Conservation (phyloP, 2,888 invertebrate species). For the Tetranychus truncatus region DNA sequence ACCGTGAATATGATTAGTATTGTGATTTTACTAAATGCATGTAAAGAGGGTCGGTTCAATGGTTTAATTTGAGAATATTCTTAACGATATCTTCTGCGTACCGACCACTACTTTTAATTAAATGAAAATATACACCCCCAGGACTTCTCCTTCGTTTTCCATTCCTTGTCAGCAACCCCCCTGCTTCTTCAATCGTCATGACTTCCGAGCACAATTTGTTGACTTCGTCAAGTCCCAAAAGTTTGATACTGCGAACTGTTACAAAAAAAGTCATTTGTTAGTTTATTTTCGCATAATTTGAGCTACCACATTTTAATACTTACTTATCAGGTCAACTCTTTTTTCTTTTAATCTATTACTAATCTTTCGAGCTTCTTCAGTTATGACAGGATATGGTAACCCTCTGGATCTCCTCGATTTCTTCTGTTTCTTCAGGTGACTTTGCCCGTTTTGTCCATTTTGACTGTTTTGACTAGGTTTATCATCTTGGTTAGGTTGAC, state of each 20-base stretch:
- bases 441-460: neutral
- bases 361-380: neutral
- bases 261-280: neutral
- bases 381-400: neutral
- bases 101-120: conserved; percentile 22
- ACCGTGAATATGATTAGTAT: too few species aligned
- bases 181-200: conserved; percentile 20
- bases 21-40: too few species aligned
- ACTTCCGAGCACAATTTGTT: conserved; percentile 13
- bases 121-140: conserved; percentile 22
- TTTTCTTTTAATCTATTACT: neutral
- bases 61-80: conserved; percentile 28
- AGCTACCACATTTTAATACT: neutral
- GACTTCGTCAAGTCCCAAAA: neutral
- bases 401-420: neutral
- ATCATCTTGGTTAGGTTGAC: too few species aligned
- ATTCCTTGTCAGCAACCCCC: conserved; percentile 21
- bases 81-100: conserved; percentile 30
- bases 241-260: neutral
- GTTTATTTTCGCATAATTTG: neutral
- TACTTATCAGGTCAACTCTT: conserved; percentile 1
- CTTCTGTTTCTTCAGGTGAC: neutral
- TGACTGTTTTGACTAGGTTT: neutral
- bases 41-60: too few species aligned
- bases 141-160: conserved; percentile 20